Base-by-base conservation (phyloP, 2,113 vertebrate species). In the Passer domesticus region DNA sequence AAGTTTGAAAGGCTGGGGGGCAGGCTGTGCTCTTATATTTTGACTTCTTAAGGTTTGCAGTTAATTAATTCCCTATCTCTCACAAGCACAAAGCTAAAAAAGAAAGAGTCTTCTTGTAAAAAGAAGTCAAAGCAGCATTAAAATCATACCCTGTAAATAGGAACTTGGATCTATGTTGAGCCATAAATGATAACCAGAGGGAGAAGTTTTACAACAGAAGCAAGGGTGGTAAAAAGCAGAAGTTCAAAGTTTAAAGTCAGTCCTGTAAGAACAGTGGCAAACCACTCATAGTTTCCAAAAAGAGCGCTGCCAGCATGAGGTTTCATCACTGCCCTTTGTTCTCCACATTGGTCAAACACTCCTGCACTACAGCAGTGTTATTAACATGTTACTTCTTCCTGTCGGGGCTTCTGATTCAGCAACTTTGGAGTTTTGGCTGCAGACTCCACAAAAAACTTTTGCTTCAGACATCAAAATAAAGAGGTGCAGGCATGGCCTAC, bases 241-340 rank as follows among this genome's bases (percentile, higher is more conserved):
- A 84, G 64, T 62, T 63, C 64, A 81, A 90, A 90, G 68, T 86
- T 55, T 83, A 52, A 87, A 77, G 63, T 69, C 56, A 73, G 56
- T 18, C 68, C 82, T 64, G 39, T 33, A n/a, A 83, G 70, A 80
- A 92, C 33, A 66, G 28, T 3, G 13, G 62, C 49, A 90, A 63
- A 59, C 1, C 6, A 81, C 31, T 22, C 52, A n/a, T 0, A 44
- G 46, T 35, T 76, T 49, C 44, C 78, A 75, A 66, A 64, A 85
- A 52, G 60, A 64, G 13, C 0, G 0, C 2, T 88, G 46, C 37
- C 55, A 81, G 35, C 15, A 56, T 19, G 13, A 90, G 5, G 35
- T 95, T 94, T 94, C 82, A 88, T 62, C 49, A 22, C 5, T 50
- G 75, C 41, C 62, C 70, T 83, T 84, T 82, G 74, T n/a, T 87